Evolutionary conservation across 2,797 vertebrate species (phyloP).

Genomic region (Fratercula arctica): DNA sequence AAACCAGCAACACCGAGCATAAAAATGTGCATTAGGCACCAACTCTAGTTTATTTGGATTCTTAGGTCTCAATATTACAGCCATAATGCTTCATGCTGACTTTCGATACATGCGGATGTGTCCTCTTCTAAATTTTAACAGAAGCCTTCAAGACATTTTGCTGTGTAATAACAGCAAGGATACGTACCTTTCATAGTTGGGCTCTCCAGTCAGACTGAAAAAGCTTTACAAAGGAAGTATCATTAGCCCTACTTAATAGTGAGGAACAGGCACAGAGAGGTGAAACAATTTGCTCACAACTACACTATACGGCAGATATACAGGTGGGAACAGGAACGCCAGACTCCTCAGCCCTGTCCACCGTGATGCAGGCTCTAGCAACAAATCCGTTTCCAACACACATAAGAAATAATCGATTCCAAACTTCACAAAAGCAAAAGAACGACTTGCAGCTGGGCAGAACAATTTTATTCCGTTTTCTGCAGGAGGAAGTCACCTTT

Average conservation of each 20-base stretch:
- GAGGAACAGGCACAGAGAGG: neutral
- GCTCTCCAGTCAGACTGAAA: neutral
- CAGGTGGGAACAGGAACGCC: neutral
- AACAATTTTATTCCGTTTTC: neutral
- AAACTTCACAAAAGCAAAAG: neutral
- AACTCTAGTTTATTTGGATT: neutral
- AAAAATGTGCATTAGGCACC: neutral
- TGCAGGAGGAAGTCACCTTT: neutral
- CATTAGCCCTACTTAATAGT: neutral
- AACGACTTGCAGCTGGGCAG: neutral
- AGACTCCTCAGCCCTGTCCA: neutral
- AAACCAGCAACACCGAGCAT: neutral
- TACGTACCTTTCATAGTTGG: neutral
- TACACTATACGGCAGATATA: neutral
- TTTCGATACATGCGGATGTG: neutral
- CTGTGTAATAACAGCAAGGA: neutral
- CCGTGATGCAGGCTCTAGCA: neutral
- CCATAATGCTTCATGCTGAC: neutral
- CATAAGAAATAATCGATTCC: neutral
- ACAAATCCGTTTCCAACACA: neutral
- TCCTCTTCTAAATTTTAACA: neutral
- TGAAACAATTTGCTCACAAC: neutral
- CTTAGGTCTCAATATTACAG: neutral
- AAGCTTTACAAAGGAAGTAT: neutral
- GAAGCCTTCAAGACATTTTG: neutral